phyloP scores from a whole-genome alignment of 2,888 invertebrate genomes.

The Catocala fraxini region DNA sequence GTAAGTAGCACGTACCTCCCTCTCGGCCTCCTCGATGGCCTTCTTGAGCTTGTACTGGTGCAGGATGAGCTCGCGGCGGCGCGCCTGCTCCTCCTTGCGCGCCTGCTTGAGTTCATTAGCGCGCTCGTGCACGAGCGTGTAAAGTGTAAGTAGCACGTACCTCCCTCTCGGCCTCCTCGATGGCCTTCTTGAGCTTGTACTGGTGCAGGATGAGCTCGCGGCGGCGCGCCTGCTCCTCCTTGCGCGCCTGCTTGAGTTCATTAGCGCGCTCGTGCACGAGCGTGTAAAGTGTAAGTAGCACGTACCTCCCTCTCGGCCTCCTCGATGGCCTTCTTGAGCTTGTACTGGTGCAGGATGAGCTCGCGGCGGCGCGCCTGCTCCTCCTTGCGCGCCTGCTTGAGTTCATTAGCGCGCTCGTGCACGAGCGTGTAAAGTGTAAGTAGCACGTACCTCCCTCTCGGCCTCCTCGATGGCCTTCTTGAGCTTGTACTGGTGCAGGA shows the following conservation, averaged over 20 bases:
- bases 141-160: constrained; percentile 67
- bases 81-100: constrained; percentile 94
- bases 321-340: constrained; percentile 97
- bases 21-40: constrained; percentile 96
- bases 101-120: constrained; percentile 92
- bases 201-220: constrained; percentile 96
- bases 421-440: constrained; percentile 65
- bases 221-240: constrained; percentile 95
- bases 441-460: constrained; percentile 90
- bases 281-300: constrained; percentile 1
- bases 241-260: constrained; percentile 91
- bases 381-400: constrained; percentile 91
- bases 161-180: constrained; percentile 96
- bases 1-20: constrained; percentile 88
- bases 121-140: constrained; percentile 88
- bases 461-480: constrained; percentile 98
- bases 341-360: constrained; percentile 96
- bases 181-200: constrained; percentile 97
- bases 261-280: constrained; percentile 91
- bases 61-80: constrained; percentile 95
- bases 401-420: constrained; percentile 92
- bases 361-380: constrained; percentile 96
- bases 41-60: constrained; percentile 98
- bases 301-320: constrained; percentile 95
- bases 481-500: constrained; percentile 97